Conservation (phyloP, 2,888 invertebrate genomes). For the Lumbricus terrestris region DNA sequence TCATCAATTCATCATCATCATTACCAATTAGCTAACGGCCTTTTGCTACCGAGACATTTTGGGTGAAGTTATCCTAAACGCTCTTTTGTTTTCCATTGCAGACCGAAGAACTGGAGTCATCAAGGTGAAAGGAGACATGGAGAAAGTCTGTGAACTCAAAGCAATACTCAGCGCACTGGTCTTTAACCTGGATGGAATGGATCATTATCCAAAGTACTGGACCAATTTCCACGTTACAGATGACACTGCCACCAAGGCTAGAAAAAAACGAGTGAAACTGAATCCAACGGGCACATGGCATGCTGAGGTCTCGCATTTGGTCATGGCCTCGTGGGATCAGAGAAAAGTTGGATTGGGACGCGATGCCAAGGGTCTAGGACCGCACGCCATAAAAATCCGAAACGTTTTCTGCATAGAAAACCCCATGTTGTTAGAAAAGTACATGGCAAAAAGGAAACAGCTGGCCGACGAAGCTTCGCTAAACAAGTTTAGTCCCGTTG, state of each 20-base stretch:
- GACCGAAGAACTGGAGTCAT: not conserved
- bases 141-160: not conserved
- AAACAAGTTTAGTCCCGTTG: not conserved
- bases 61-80: too few relatives aligned
- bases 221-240: not conserved
- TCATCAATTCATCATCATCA: too few relatives aligned
- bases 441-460: not conserved
- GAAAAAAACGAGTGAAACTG: not conserved
- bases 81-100: not conserved
- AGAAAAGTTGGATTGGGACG: not conserved
- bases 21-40: not conserved
- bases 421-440: not conserved
- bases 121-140: not conserved
- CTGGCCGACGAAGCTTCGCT: not conserved
- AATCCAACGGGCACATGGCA: not conserved
- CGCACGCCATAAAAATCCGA: not conserved
- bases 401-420: not conserved
- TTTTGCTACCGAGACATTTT: too few relatives aligned
- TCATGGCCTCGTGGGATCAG: not conserved
- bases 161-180: not conserved
- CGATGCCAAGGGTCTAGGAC: not conserved
- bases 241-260: not conserved
- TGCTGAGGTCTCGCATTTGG: not conserved
- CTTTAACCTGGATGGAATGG: not conserved
- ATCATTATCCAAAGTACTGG: slow-evolving; percentile 4